A percentile compares a stretch with the other conserved stretches of the same genome.
Evolutionary conservation across 1,140 invertebrate genomes (phyloP).

Genomic region (Pentalonia nigronervosa): DNA sequence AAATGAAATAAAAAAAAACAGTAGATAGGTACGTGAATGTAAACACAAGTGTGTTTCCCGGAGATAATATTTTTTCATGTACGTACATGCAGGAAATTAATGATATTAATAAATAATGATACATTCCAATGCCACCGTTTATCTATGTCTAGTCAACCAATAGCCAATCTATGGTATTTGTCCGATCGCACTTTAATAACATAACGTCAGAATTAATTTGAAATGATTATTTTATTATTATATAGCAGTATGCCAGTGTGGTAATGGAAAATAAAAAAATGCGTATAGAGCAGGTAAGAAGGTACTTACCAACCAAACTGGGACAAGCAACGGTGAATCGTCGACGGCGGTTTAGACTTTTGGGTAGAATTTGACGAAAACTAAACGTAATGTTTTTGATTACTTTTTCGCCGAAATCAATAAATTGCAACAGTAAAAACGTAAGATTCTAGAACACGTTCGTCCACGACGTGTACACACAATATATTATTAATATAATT

Average conservation of each 20-base stretch:
- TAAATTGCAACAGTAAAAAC: background rate
- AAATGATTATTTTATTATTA: background rate
- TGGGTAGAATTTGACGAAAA: background rate
- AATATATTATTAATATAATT: slow-evolving; percentile 16
- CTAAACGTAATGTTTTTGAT: background rate
- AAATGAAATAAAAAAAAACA: slow-evolving; percentile 9
- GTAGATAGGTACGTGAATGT: background rate
- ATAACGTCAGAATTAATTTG: background rate
- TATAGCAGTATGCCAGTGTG: background rate
- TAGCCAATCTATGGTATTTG: background rate
- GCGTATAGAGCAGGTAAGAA: background rate
- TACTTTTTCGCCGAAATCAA: background rate
- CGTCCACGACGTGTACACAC: background rate
- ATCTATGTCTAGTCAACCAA: background rate
- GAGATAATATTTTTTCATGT: background rate
- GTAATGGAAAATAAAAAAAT: background rate
- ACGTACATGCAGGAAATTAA: background rate
- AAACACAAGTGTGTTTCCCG: background rate
- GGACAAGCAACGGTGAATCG: slow-evolving; percentile 14
- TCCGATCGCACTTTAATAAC: background rate
- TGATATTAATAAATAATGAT: background rate
- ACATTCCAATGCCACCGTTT: slow-evolving; percentile 25
- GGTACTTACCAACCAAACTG: slow-evolving; percentile 15
- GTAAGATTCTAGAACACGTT: background rate
- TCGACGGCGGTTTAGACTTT: background rate